Base-by-base conservation (phyloP, 2,113 vertebrate genomes). In the Engraulis encrasicolus region DNA sequence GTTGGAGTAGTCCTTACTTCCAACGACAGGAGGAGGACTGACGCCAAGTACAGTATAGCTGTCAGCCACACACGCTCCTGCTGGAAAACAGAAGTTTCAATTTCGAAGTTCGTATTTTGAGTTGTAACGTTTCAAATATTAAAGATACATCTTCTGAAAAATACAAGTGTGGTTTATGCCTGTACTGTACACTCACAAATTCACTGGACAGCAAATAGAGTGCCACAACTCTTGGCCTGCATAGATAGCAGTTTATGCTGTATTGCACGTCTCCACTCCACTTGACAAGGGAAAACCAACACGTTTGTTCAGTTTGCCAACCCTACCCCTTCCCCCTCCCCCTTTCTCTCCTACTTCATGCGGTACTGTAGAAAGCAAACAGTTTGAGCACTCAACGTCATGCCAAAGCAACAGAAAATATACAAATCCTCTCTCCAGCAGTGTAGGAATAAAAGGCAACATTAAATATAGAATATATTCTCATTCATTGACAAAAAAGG, bases 141-240 rank as follows among this genome's bases (percentile, higher is more conserved):
- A 94, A 94, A 94, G 92, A 94, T 94, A 94, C 88, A 94, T 90
- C 88, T 91, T 94, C 92, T 92, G 90, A 95, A 95, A 95, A 95
- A 95, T 94, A 95, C 94, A 94, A 90, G 88, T 88, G 79, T 92
- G 85, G 90, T 93, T 93, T 95, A 91, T 91, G 92, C 91, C 92
- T 94, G 92, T 93, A 95, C 92, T 94, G 92, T 93, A 95, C 92
- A 95, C 89, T 93, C 92, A 95, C 90, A 95, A 94, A 94, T 92
- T 90, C 91, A 89, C 85, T 91, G 90, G 91, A 95, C 92, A 92
- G 92, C 92, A 95, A 94, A 94, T 95, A 95, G 95, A 94, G 93
- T 94, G 93, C 93, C 92, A 92, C 92, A 89, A 91, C 94, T 95
- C 92, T 95, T 94, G 94, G 93, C 94, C 94, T 95, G 95, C 95